Base-by-base conservation (phyloP, 2,888 invertebrate genomes). In the Drosophila atripex region DNA sequence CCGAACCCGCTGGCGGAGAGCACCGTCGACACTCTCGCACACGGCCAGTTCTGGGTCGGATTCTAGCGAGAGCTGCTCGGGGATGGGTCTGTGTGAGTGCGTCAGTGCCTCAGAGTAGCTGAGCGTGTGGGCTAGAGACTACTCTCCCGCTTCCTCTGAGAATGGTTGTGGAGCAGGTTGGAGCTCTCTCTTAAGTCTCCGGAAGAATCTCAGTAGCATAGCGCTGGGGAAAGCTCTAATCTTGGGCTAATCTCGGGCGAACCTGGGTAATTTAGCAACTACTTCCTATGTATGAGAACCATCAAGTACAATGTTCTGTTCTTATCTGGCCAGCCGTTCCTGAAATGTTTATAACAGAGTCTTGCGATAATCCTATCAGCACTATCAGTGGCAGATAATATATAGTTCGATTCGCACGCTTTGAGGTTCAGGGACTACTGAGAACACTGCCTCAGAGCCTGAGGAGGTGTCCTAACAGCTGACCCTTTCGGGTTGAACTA, bases 1-100 rank as follows among this genome's bases (percentile, higher is more conserved):
- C 66, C 76, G 69, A 85, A 78, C 68, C 54, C 46, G 46, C 16
- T 25, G 35, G 35, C 35, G 35, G 35, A 14, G 35, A 35, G 35
- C n/a, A 14, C 6, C 35, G 35, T 35, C 35, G 7, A 6, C 35
- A 35, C 35, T 35, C 35, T n/a, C n/a, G 14, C 35, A 35, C 35
- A 25, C 12, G 14, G n/a, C 63, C 51, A 51, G 63, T 63, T 56
- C 55, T 65, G 49, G 55, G 30, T 28, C 32, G 47, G 28, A 66
- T 65, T 65, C 65, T 65, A 65, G 28, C 23, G 55, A 65, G 65
- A 25, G 57, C 1, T 28, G 14, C 11, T 11, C n/a, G 21, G n/a
- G 12, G 14, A 9, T 21, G 30, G 41, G 58, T 11, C 28, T 38
- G 59, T 28, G 43, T 28, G 28, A 8, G 28, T 28, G 28, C 9